Conservation (phyloP, 1,140 invertebrate species). For the Diachasmimorpha longicaudata region DNA sequence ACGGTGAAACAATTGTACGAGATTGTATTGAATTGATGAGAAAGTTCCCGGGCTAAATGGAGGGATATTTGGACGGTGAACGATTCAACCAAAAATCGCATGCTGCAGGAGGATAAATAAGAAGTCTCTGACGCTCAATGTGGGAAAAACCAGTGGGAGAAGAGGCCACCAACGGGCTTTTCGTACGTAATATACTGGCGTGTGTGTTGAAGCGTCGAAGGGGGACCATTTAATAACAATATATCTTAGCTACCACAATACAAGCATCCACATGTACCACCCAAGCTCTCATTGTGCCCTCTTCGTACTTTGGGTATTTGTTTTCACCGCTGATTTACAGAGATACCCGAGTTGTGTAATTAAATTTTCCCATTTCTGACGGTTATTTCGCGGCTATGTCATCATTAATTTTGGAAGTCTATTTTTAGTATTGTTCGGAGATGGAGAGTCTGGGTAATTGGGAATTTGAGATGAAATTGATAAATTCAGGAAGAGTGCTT, state of each 20-base stretch:
- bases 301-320: constrained; percentile 22
- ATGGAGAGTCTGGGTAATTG: too few species aligned
- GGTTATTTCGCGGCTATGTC: not conserved
- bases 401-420: not conserved
- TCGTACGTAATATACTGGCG: constrained; percentile 50
- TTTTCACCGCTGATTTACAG: constrained; percentile 44
- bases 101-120: constrained; percentile 33
- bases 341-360: constrained; percentile 32
- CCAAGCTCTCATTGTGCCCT: constrained; percentile 9
- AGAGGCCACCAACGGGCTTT: constrained; percentile 17
- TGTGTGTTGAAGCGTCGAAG: constrained; percentile 37
- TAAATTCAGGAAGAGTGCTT: too few species aligned
- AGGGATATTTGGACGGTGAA: not conserved
- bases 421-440: too few species aligned
- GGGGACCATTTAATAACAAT: constrained; percentile 62
- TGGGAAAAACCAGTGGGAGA: constrained; percentile 10
- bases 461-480: too few species aligned
- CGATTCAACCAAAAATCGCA: constrained; percentile 20
- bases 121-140: constrained; percentile 9
- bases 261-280: constrained; percentile 19
- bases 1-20: too few species aligned
- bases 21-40: too few species aligned
- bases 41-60: too few species aligned
- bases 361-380: constrained; percentile 33
- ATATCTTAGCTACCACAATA: constrained; percentile 56